Percentiles rank a stretch among this genome's conserved stretches.
Evolutionary conservation across 2,113 vertebrate genomes (phyloP).

Genomic region (Nothobranchius kuhntae): DNA sequence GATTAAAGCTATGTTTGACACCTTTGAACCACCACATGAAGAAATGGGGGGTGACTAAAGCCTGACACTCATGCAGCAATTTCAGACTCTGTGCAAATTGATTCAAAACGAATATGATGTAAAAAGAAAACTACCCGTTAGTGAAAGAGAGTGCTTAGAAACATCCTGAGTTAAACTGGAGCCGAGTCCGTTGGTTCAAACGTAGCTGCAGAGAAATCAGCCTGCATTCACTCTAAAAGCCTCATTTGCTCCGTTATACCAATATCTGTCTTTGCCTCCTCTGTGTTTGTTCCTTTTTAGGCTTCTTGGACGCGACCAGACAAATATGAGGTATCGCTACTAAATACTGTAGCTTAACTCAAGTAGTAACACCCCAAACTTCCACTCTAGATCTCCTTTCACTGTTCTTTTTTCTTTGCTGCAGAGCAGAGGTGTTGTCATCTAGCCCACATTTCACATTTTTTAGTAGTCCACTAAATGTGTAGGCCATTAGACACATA

Average conservation of each 20-base stretch:
- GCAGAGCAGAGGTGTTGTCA: conserved; percentile 64
- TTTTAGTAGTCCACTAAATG: conserved; percentile 27
- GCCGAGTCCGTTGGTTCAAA: background rate
- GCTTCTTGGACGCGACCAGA: conserved; percentile 98
- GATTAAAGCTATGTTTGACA: background rate
- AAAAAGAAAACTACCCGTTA: background rate
- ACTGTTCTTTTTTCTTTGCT: conserved; percentile 6
- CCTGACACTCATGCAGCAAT: background rate
- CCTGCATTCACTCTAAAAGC: conserved; percentile 15
- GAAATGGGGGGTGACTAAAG: background rate
- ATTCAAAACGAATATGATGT: background rate
- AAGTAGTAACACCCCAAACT: conserved; percentile 54
- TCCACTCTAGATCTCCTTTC: conserved; percentile 52
- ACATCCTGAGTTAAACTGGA: background rate
- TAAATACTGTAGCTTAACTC: conserved; percentile 80
- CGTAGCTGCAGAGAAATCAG: background rate
- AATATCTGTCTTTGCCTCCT: conserved; percentile 78
- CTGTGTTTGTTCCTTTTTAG: conserved; percentile 90
- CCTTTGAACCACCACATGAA: background rate
- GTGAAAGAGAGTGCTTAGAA: background rate
- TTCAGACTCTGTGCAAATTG: background rate
- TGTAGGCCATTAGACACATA: conserved; percentile 44
- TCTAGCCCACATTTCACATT: conserved; percentile 19
- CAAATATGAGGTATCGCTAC: conserved; percentile 95
- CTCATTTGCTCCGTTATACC: conserved; percentile 71